Evolutionary conservation across 2,888 invertebrate species (phyloP), one percentile per base, ranked within the genome.

Genomic region (Heliconius hortense): DNA sequence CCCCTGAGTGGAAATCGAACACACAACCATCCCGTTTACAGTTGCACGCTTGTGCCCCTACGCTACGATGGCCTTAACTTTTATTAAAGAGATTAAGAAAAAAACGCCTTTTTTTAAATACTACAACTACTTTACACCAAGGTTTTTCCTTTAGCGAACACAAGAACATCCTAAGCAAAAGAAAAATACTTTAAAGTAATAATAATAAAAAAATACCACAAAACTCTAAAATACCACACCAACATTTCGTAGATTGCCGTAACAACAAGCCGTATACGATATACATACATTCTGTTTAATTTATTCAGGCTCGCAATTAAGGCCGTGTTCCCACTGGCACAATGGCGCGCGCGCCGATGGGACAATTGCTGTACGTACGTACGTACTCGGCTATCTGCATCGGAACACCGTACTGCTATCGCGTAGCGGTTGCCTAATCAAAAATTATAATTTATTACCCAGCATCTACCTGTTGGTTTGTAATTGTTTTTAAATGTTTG

Each of bases 221-320:
- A 48, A 26, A 21, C 11, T 69, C 8, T 13, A 31, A 15, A n/a
- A 56, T 4, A 24, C 35, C 26, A 48, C 39, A 35, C 35, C 26
- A 35, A 59, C 24, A 39, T 71, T 79, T 89, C 85, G 82, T 87
- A 86, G 78, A 86, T 88, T 86, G 81, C 72, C 79, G 80, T 78
- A 80, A 71, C 75, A 78, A 81, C 79, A 83, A 80, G 82, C 86
- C 82, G 86, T 87, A 86, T 84, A 86, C 86, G 90, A 88, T 88
- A 48, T 18, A 18, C 43, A 4, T 43, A 88, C 86, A 87, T 89
- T 90, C 90, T 88, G 81, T 92, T 92, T 93, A 92, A 93, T 93
- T 93, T 92, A 93, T 93, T 89, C 93, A 83, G 83, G 84, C 84
- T 83, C 81, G 93, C 92, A 93, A 93, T 93, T 92, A 93, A 92